Percentiles rank a stretch among this genome's conserved stretches.
These are phyloP conservation scores for Iselma pallidipennis DNA, from an alignment of 2,888 invertebrate species.

Conservation along the genomic window DNA sequence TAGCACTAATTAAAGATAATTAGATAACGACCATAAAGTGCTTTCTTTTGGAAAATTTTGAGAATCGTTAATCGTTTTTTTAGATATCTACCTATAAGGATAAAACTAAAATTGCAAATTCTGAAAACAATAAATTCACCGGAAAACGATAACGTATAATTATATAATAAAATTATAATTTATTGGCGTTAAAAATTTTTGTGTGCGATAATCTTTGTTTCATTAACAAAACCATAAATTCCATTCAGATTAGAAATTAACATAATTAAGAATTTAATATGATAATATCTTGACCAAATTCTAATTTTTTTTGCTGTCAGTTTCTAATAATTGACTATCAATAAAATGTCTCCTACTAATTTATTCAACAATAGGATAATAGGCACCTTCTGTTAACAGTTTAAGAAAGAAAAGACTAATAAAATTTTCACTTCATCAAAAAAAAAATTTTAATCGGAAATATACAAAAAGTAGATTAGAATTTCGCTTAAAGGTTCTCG, in stretches of 20 bases:
- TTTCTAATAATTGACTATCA: no score
- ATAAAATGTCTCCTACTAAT: no score
- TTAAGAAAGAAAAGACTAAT: no score
- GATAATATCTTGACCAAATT: background rate
- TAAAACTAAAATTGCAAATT: background rate
- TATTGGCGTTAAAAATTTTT: no score
- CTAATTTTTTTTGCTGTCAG: background rate
- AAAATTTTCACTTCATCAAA: no score
- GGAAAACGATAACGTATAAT: background rate
- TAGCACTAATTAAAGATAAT: no score
- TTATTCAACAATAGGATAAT: no score
- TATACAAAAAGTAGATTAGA: background rate
- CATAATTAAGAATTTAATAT: background rate
- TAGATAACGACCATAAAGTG: no score
- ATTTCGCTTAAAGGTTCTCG: background rate
- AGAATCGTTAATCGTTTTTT: no score
- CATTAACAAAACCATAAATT: background rate
- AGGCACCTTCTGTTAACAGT: no score
- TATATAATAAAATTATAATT: background rate
- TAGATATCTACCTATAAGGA: no score
- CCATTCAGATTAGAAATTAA: background rate
- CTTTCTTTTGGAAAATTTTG: no score
- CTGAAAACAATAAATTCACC: background rate
- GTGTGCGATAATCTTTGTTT: background rate
- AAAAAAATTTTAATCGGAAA: background rate